Evolutionary conservation across 64 coral and sea anemone genomes (phyloP).

Genomic region (Acropora yongei): DNA sequence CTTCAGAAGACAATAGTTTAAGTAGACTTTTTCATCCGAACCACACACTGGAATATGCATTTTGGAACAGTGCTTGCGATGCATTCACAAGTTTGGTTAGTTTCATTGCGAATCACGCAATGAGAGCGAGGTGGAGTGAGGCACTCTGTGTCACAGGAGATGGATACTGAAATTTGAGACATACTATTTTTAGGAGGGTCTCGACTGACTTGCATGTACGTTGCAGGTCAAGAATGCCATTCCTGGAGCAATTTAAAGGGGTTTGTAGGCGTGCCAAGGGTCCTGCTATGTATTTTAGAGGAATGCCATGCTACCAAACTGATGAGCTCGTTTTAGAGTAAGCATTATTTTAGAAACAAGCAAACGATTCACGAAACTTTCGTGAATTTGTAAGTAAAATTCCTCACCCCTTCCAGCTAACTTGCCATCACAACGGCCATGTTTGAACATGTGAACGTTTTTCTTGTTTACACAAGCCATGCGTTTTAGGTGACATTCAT

Average conservation of each 20-base stretch:
- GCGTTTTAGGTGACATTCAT: conserved; percentile 28
- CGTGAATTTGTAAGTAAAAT: no score
- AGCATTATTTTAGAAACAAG: no score
- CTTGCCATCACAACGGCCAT: neutral
- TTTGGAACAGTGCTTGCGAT: neutral
- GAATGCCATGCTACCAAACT: no score
- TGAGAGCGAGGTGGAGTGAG: neutral
- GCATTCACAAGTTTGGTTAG: conserved; percentile 7
- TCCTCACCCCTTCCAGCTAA: neutral
- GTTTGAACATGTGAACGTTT: neutral
- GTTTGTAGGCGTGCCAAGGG: no score
- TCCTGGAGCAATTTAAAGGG: no score
- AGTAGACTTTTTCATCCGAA: conserved; percentile 31
- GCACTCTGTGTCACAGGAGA: neutral
- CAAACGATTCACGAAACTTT: no score
- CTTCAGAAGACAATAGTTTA: conserved; percentile 51
- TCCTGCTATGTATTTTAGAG: no score
- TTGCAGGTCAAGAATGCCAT: no score
- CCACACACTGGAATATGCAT: conserved; percentile 29
- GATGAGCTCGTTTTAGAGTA: no score
- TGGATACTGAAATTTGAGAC: neutral
- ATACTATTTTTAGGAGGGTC: neutral
- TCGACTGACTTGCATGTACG: no score
- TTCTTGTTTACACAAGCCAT: neutral
- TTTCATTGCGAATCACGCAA: neutral